phyloP scores from a whole-genome alignment of 2,113 vertebrate genomes.

The Tringa solitaria region DNA sequence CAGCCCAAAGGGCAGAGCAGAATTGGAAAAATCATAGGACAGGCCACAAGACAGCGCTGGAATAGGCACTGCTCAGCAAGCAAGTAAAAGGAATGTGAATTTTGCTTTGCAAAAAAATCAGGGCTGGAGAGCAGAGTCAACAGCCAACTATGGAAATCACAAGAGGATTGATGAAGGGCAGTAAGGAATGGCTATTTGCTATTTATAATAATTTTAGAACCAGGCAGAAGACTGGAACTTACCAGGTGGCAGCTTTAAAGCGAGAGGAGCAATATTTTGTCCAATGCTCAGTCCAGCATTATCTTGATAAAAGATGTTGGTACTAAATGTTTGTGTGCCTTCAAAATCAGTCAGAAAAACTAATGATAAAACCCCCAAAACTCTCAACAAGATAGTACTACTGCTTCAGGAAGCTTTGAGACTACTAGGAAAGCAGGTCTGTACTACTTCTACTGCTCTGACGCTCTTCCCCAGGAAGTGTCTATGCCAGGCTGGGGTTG shows the following conservation, averaged over 20 bases:
- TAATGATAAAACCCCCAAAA: no score
- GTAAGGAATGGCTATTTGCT: not conserved
- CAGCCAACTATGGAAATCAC: not conserved
- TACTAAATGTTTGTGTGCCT: not conserved
- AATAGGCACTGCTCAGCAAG: not conserved
- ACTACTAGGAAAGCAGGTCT: not conserved
- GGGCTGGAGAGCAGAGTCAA: not conserved
- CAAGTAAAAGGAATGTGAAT: not conserved
- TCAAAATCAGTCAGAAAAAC: not conserved
- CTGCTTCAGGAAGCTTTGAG: not conserved
- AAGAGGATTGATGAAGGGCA: not conserved
- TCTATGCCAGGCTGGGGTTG: not conserved
- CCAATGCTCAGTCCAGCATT: not conserved
- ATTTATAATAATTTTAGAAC: not conserved
- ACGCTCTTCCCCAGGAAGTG: not conserved
- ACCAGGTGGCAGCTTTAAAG: not conserved
- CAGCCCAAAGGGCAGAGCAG: not conserved
- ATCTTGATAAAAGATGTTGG: not conserved
- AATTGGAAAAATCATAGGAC: not conserved
- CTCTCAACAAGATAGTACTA: not conserved
- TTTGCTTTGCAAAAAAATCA: not conserved
- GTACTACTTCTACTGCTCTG: not conserved
- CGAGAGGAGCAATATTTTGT: not conserved
- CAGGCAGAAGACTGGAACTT: not conserved
- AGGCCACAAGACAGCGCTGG: not conserved